Evolutionary conservation across 2,113 vertebrate species (phyloP), one percentile per base, ranked within the genome.

Genomic region (Hipposideros armiger): DNA sequence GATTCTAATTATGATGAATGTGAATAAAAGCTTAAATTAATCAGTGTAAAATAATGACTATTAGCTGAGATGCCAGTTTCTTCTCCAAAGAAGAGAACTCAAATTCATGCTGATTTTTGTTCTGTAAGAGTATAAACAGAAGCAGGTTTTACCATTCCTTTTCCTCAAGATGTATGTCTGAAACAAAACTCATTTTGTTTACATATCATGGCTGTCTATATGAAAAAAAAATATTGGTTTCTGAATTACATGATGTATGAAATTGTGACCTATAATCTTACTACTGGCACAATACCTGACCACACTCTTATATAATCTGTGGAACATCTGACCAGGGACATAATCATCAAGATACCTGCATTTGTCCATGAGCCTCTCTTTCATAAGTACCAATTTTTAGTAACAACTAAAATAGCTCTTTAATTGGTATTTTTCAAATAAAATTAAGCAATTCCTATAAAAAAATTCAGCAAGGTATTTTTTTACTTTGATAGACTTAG

Each of bases 1-100:
- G 17, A 67, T 91, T 60, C 47, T 87, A 90, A 76, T 72, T 78
- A 89, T 56, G 86, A 83, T 58, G 36, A 67, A 64, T 94, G 92
- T 64, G 45, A 60, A 64, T 60, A 26, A 90, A 82, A 86, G 40
- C 67, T 91, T 83, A 85, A 78, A 80, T 76, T 54, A 36, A 78
- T 64, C 87, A 72, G 67, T 84, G 26, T 67, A 83, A 95, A 95
- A 77, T 78, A 56, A 88, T 67, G 42, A 54, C 36, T 78, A 1
- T 62, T 95, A n/a, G 30, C 66, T 76, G 70, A 74, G 42, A 62
- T 74, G 40, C 45, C 89, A 73, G 32, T 28, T 95, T 16, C 5
- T 66, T 74, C 67, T 66, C 24, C 8, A 56, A 45, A 62, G 32
- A 56, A 36, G 17, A 96, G 22, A 15, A 62, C 50, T 45, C 64